Conservation (phyloP, 2,888 invertebrate species). For the Mamestra brassicae region DNA sequence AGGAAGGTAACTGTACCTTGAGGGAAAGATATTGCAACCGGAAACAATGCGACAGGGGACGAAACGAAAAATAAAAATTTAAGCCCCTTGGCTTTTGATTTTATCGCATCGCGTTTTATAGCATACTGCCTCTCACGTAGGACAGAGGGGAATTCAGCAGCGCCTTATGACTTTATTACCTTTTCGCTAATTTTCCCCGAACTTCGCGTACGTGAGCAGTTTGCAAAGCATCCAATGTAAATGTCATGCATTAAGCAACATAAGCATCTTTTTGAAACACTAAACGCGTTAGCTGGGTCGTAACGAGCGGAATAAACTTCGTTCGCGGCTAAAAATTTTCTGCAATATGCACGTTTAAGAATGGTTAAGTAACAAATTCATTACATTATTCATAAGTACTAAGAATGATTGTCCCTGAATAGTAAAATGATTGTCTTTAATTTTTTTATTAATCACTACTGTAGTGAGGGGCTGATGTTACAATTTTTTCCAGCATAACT, state of each 20-base stretch:
- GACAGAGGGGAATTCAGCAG: slow-evolving; percentile 30
- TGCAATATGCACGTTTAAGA: slow-evolving; percentile 7
- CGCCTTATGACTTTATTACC: slow-evolving; percentile 63
- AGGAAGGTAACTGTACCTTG: not conserved
- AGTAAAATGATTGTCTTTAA: not conserved
- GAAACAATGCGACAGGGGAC: no score
- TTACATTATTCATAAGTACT: not conserved
- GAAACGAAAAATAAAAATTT: not conserved
- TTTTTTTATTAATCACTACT: not conserved
- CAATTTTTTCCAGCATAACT: not conserved
- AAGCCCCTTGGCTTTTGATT: slow-evolving; percentile 9
- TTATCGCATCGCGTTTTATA: slow-evolving; percentile 22
- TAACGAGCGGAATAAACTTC: slow-evolving; percentile 83
- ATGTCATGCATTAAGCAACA: slow-evolving; percentile 51
- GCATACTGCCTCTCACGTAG: slow-evolving; percentile 30
- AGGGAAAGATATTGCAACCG: not conserved
- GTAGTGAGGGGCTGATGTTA: not conserved
- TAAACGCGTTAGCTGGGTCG: slow-evolving; percentile 46
- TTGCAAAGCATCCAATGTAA: slow-evolving; percentile 50
- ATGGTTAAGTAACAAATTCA: not conserved
- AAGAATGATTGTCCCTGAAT: not conserved
- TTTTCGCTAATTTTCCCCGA: slow-evolving; percentile 62
- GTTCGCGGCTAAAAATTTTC: slow-evolving; percentile 14
- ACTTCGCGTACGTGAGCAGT: slow-evolving; percentile 59
- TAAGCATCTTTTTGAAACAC: slow-evolving; percentile 53